Evolutionary conservation across 2,113 vertebrate genomes (phyloP), one percentile per base, ranked within the genome.

Genomic region (Propithecus coquereli): DNA sequence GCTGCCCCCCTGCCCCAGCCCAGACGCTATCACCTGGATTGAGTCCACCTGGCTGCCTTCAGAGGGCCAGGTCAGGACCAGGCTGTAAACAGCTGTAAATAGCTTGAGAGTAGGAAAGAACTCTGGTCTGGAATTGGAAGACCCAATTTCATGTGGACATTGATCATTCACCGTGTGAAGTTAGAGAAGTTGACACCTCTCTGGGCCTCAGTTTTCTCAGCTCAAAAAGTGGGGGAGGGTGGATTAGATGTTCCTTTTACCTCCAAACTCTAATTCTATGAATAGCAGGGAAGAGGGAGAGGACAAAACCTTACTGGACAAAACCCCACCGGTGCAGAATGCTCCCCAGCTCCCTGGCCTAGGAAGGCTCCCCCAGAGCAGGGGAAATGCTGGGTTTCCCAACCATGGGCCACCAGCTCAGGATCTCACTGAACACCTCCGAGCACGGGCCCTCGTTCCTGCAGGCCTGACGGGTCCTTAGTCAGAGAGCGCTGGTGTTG

Each of bases 401-500:
- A 17, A 18, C 1, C 1, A 5, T 0, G 76, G 37, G 16, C 8
- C 34, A 37, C 23, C 74, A 57, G 23, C 11, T 37, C 25, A 37
- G 73, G 50, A 27, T 12, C 54, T 79, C 17, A 23, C 76, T 30
- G 17, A 6, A 27, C 20, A 54, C 61, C 50, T 47, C 17, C 7
- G 27, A 43, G 50, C 34, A 20, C 1, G 1, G 22, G 9, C 1
- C 10, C 43, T 25, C 18, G 22, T 20, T 30, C 7, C 22, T 2
- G 13, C 37, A 40, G 71, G 68, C 32, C 20, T 34, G 10, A 9
- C 3, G 0, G 25, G 34, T 17, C 30, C n/a, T n/a, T 34, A 25
- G 43, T 30, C 45, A 59, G 63, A 52, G 63, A 54, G 27, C 25
- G 43, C 23, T 52, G 80, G 32, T 6, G 8, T 8, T 23, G 68